Base-by-base conservation (phyloP, 1,140 invertebrate genomes). In the Drosophila nigromelanica region DNA sequence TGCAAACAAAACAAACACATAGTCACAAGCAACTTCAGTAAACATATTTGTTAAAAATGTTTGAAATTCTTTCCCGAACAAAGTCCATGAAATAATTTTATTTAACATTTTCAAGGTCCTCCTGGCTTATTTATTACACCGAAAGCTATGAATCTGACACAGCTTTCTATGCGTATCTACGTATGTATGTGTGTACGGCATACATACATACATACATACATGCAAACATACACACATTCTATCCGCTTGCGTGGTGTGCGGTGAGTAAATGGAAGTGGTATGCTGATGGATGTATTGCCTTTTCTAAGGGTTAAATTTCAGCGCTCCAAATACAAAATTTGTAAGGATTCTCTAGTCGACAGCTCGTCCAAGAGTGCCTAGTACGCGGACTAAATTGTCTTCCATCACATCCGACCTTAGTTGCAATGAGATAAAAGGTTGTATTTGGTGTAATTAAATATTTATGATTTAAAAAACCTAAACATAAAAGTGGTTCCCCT, bases 71-170 rank as follows among this genome's bases (percentile, higher is more conserved):
- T 73, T 61, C 24, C 40, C 18, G 11, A 45, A 37, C 45, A 68
- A 33, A 50, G 39, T 67, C 63, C 24, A 15, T 24, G 37, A 60
- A 58, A 73, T 73, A 42, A 73, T 73, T 73, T 52, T 42, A 61
- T 68, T 67, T 42, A 54, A 68, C 70, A 50, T 60, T 73, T 73
- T 68, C 64, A 73, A 67, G 63, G 48, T 68, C 48, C 56, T 55
- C 54, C 60, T 60, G 48, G 55, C 55, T 73, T 68, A 68, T 73
- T 73, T 60, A 73, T 61, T 60, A 60, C 54, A 67, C 30, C 27
- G 37, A 59, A 54, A 54, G 50, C 55, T 60, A 60, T 55, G 63
- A 73, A 47, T 54, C 48, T 48, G 40, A 27, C 50, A 37, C 63
- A 60, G 47, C 45, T 40, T 66, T 51, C 37, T 48, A 40, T 27